Evolutionary conservation across 2,888 invertebrate species (phyloP).

Genomic region (Lissocephala sabroskyi): DNA sequence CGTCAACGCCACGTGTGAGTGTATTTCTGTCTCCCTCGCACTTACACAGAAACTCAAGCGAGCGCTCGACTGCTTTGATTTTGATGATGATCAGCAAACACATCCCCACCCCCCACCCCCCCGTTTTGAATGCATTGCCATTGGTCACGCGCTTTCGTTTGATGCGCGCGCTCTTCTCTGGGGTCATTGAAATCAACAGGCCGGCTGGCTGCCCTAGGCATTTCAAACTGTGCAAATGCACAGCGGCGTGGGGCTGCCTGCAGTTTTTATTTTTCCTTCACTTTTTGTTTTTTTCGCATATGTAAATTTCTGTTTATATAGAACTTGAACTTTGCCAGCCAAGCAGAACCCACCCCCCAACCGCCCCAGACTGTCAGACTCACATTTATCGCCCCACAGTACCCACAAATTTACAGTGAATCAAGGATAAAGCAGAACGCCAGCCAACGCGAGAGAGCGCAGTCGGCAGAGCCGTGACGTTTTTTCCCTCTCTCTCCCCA

Average conservation of each 20-base stretch:
- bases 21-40: no score
- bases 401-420: conserved; percentile 13
- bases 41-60: no score
- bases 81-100: no score
- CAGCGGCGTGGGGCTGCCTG: no score
- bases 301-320: background rate
- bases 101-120: background rate
- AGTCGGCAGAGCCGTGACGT: no score
- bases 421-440: conserved; percentile 11
- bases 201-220: no score
- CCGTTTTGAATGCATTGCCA: background rate
- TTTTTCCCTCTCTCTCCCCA: no score
- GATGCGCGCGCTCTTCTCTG: background rate
- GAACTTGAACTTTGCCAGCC: conserved; percentile 31
- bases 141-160: background rate
- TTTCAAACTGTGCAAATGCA: background rate
- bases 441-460: no score
- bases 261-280: no score
- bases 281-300: background rate
- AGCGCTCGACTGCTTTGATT: no score
- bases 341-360: conserved; percentile 2
- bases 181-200: conserved; percentile 1
- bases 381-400: conserved; percentile 10
- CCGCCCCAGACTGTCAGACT: conserved; percentile 3
- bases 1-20: no score